Evolutionary conservation across 2,797 vertebrate species (phyloP), one percentile per base, ranked within the genome.

Genomic region (Tachyglossus aculeatus): DNA sequence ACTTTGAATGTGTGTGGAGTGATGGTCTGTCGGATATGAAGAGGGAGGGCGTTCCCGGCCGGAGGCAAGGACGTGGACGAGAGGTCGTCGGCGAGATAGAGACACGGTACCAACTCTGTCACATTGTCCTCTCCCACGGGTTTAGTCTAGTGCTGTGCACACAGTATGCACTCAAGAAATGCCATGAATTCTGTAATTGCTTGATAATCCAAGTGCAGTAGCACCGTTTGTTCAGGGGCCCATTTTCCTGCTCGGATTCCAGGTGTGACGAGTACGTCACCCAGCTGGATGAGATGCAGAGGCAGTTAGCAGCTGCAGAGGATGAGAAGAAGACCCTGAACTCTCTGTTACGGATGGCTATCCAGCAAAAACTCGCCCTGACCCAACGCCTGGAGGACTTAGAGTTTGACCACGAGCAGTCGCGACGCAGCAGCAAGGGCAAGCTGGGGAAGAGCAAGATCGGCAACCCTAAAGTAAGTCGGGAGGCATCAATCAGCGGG

Each of bases 311-410:
- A 0, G 98, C 97, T 3, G 98, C 98, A 0, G 98, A 99, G 90
- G 97, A 99, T n/a, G 98, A 99, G 93, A 99, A 99, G 91, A 99
- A 99, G 94, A 99, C 98, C 6, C 80, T 99, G 65, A 98, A 99
- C 92, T 98, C 97, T 65, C 94, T 99, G 82, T 93, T 99, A 57
- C 94, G 96, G 58, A 98, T 99, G 97, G 98, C 98, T 40, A 99
- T 99, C 87, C 98, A 99, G 90, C 98, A 99, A 93, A 99, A 99
- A 82, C 93, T 99, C 83, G 97, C 98, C 38, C 90, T 99, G 68
- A 99, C 98, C 10, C 98, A 99, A 78, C 94, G 98, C 5, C 90
- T 99, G 84, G 98, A 99, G 88, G 98, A 99, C 84, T 95, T 99
- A 92, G 98, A 99, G 92, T 99, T 98, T 32, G 98, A 99, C 92